Percentiles rank a stretch among this genome's conserved stretches.
phyloP scores from a whole-genome alignment of 2,888 invertebrate species.

The Troilus luridus region DNA sequence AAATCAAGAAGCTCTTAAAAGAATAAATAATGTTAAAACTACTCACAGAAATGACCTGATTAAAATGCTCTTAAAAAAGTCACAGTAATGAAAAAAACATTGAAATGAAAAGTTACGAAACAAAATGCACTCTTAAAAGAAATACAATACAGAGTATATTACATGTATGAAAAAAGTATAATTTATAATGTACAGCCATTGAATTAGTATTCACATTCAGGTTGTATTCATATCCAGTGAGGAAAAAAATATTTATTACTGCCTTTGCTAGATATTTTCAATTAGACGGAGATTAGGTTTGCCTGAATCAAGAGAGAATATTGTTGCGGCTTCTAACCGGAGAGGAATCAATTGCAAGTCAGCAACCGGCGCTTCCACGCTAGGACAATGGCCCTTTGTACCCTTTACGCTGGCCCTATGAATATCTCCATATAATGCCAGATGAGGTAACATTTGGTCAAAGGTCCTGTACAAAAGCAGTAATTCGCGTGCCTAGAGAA shows the following conservation, averaged over 20 bases:
- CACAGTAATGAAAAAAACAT: too few relatives aligned
- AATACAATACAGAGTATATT: too few relatives aligned
- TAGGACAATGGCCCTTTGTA: neutral
- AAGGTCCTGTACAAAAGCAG: neutral
- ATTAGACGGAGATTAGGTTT: neutral
- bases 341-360: neutral
- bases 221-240: too few relatives aligned
- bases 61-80: too few relatives aligned
- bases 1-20: too few relatives aligned
- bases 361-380: neutral
- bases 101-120: too few relatives aligned
- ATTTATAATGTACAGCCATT: too few relatives aligned
- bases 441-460: neutral
- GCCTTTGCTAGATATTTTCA: neutral
- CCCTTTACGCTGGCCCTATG: neutral
- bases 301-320: neutral
- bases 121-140: too few relatives aligned
- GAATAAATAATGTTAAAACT: too few relatives aligned
- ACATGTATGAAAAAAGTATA: too few relatives aligned
- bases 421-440: neutral
- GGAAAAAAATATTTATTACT: neutral
- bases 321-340: neutral
- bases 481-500: neutral
- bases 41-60: too few relatives aligned
- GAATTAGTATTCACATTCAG: too few relatives aligned